A percentile compares a stretch with the other conserved stretches of the same genome.
phyloP scores from a whole-genome alignment of 2,113 vertebrate species.

The Seriola dumerili region DNA sequence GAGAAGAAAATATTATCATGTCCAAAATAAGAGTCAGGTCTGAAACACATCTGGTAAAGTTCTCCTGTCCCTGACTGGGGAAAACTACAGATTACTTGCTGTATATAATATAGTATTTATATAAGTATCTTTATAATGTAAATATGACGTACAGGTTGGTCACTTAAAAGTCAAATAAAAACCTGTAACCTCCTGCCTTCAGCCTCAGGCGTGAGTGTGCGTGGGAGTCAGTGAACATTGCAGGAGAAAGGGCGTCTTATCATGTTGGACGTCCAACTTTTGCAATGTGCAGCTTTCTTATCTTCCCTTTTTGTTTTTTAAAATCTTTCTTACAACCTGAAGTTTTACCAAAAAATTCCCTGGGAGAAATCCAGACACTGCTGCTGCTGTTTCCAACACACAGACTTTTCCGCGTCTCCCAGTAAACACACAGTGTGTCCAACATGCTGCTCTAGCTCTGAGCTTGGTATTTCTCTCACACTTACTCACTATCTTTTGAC shows the following conservation, averaged over 20 bases:
- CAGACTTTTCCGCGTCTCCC: not conserved
- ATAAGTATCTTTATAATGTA: too few species aligned
- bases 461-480: constrained; percentile 23
- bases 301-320: not conserved
- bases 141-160: too few species aligned
- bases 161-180: too few species aligned
- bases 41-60: too few species aligned
- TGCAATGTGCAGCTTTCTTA: not conserved
- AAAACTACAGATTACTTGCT: too few species aligned
- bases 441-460: not conserved
- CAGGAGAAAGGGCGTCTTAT: not conserved
- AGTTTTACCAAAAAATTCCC: not conserved
- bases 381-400: constrained; percentile 12
- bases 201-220: not conserved
- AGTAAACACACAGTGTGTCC: not conserved
- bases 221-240: too few species aligned
- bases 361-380: not conserved
- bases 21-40: too few species aligned
- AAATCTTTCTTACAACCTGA: not conserved
- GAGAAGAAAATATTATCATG: too few species aligned
- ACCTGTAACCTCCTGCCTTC: not conserved
- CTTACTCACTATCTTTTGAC: constrained; percentile 6
- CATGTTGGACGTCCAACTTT: not conserved
- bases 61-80: too few species aligned
- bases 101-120: too few species aligned